These are phyloP conservation scores for Miltochrista miniata DNA, from an alignment of 2,888 invertebrate species.

Conservation along the genomic window DNA sequence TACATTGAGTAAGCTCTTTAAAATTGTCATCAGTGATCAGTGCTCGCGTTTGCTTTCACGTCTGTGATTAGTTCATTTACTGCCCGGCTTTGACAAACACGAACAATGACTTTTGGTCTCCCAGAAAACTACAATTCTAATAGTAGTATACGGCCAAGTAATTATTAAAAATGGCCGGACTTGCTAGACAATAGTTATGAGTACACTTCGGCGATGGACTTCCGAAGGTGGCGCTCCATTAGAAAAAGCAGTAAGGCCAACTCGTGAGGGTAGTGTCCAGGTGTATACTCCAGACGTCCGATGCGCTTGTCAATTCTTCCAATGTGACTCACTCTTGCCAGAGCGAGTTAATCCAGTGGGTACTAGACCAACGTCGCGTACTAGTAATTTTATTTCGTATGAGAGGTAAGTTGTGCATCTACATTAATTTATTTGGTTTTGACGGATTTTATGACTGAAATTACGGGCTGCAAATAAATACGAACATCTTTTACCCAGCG, in stretches of 20 bases:
- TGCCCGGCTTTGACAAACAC: conserved; percentile 63
- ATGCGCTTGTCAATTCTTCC: conserved; percentile 93
- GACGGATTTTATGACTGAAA: conserved; percentile 61
- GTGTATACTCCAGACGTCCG: conserved; percentile 91
- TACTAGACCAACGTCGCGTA: conserved; percentile 86
- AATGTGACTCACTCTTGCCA: conserved; percentile 90
- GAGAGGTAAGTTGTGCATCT: conserved; percentile 66
- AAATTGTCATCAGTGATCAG: conserved; percentile 81
- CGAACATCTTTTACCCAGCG: conserved; percentile 67
- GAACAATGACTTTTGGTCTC: conserved; percentile 60
- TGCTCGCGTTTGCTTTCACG: conserved; percentile 79
- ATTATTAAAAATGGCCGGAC: conserved; percentile 56
- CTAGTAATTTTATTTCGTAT: conserved; percentile 74
- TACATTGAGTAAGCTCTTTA: conserved; percentile 78
- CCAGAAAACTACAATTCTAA: conserved; percentile 45
- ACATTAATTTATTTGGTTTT: conserved; percentile 49
- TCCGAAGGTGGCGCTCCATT: conserved; percentile 87
- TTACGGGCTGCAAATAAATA: conserved; percentile 62
- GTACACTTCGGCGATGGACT: conserved; percentile 84
- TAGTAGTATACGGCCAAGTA: conserved; percentile 45
- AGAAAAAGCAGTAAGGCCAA: conserved; percentile 86
- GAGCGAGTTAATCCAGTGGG: conserved; percentile 88
- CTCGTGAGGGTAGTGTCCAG: conserved; percentile 88
- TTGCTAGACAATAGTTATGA: conserved; percentile 69
- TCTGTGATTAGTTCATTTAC: conserved; percentile 77